Evolutionary conservation across 2,113 vertebrate genomes (phyloP).

Genomic region (Podocnemis expansa): DNA sequence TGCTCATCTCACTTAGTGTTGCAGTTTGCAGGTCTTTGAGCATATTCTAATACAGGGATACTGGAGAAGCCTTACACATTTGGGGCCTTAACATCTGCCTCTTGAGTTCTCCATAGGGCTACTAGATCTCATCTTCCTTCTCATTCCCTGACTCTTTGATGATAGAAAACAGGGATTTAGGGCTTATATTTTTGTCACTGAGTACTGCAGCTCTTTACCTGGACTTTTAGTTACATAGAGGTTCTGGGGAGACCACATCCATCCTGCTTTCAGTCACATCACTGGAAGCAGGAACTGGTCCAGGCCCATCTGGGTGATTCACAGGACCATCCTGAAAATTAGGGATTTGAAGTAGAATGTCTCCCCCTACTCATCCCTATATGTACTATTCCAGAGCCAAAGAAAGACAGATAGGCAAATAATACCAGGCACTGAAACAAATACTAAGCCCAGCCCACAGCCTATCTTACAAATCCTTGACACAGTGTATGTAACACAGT

Average conservation of each 20-base stretch:
- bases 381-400: background rate
- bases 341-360: background rate
- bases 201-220: background rate
- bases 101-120: background rate
- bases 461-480: background rate
- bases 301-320: too few relatives aligned
- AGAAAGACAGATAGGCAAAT: background rate
- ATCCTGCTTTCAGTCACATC: too few relatives aligned
- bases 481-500: background rate
- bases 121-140: background rate
- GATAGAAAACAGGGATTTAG: background rate
- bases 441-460: too few relatives aligned
- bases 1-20: background rate
- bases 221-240: too few relatives aligned
- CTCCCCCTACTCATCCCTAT: background rate
- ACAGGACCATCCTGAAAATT: too few relatives aligned
- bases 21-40: background rate
- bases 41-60: background rate
- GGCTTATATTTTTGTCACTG: background rate
- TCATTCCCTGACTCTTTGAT: background rate
- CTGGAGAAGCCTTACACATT: background rate
- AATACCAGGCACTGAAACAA: too few relatives aligned
- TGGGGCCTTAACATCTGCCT: background rate
- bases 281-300: too few relatives aligned
- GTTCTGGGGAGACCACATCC: too few relatives aligned